Evolutionary conservation across 2,113 vertebrate genomes (phyloP).

Genomic region (Urocolius indicus): DNA sequence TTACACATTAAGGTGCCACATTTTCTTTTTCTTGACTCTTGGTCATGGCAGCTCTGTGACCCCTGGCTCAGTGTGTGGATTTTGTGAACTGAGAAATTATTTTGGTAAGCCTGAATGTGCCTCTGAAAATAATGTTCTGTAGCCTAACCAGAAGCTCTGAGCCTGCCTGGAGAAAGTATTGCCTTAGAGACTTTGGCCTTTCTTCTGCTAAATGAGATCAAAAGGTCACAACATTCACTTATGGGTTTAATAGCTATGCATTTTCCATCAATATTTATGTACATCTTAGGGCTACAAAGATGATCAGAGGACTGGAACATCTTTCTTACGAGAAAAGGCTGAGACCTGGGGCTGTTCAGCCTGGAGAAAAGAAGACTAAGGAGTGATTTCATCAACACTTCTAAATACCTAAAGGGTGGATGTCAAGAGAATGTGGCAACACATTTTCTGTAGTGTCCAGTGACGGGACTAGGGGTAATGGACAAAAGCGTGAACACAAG

Average conservation of each 20-base stretch:
- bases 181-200: background rate
- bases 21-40: background rate
- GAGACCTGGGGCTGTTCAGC: too few relatives aligned
- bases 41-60: background rate
- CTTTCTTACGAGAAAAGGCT: too few relatives aligned
- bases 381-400: too few relatives aligned
- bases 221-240: background rate
- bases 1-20: background rate
- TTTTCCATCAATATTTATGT: background rate
- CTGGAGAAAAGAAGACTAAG: too few relatives aligned
- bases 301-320: too few relatives aligned
- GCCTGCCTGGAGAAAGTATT: background rate
- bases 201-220: background rate
- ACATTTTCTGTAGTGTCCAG: too few relatives aligned
- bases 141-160: background rate
- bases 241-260: background rate
- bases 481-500: too few relatives aligned
- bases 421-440: too few relatives aligned
- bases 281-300: background rate
- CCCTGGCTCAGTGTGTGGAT: background rate
- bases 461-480: too few relatives aligned
- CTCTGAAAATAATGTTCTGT: background rate
- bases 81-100: background rate
- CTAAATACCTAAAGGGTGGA: too few relatives aligned
- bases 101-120: background rate